Evolutionary conservation across 2,888 invertebrate genomes (phyloP), one percentile per base, ranked within the genome.

Genomic region (Agapostemon virescens): DNA sequence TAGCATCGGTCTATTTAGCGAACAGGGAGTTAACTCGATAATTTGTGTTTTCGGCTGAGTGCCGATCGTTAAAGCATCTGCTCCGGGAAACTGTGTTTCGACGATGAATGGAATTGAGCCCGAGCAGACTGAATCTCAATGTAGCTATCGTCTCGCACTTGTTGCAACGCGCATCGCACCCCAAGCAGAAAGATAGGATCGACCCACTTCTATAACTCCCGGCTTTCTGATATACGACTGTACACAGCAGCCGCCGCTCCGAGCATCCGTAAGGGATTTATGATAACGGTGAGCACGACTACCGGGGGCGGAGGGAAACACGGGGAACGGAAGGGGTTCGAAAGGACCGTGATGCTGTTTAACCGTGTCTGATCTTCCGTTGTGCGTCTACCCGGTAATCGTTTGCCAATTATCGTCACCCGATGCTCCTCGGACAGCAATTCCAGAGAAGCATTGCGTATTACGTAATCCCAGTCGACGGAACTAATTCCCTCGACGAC

Each of bases 181-280:
- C 87, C 86, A 84, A 81, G 78, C 83, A 87, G 87, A 87, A 87
- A 87, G 87, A 87, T 87, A 87, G 87, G 84, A 87, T 87, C 87
- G 87, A 87, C 87, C 87, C 86, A 86, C 87, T 87, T 87, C 87
- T 87, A 87, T 87, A 87, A 87, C 87, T 87, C 67, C 61, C 84
- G 87, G 85, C 87, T 86, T 82, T 84, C 87, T 85, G 85, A 86
- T 86, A 85, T 86, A 86, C 75, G 83, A 69, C 82, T 77, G 42
- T 79, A 77, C 71, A 74, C 36, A 75, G 64, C 17, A 58, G 69
- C 76, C 30, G 68, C 66, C 75, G 83, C 76, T 84, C 81, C 82
- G 61, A 86, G 79, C 86, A 81, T 82, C 81, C 86, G 83, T 84
- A 80, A 86, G 83, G 86, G 87, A 86, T 86, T 86, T 86, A 86